Conservation (phyloP, 2,888 invertebrate genomes). For the Trisateles emortualis region DNA sequence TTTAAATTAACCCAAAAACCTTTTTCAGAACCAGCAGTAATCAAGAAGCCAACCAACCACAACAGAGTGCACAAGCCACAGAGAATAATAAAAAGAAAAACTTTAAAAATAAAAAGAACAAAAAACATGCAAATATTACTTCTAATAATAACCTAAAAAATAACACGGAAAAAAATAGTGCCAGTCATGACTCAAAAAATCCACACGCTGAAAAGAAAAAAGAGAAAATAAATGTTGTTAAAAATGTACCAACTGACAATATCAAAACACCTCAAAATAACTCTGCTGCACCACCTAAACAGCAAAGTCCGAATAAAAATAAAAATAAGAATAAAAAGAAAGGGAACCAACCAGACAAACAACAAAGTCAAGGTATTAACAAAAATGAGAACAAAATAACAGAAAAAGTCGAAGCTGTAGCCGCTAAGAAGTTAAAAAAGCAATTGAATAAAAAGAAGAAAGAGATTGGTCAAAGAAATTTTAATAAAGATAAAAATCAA, state of each 20-base stretch:
- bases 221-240: conserved; percentile 5
- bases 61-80: conserved; percentile 6
- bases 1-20: background rate
- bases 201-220: conserved; percentile 40
- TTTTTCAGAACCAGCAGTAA: conserved; percentile 25
- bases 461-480: conserved; percentile 69
- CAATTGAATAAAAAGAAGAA: conserved; percentile 72
- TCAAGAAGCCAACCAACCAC: conserved; percentile 7
- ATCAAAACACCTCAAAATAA: conserved; percentile 24
- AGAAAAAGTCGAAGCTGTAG: conserved; percentile 60
- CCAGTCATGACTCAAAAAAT: conserved; percentile 21
- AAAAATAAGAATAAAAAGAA: conserved; percentile 57
- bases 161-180: conserved; percentile 12
- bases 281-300: conserved; percentile 20
- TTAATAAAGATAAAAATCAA: conserved; percentile 50
- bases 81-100: conserved; percentile 49
- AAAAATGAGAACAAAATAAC: conserved; percentile 61
- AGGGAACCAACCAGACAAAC: conserved; percentile 22
- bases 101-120: conserved; percentile 57
- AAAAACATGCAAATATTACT: conserved; percentile 35
- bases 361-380: conserved; percentile 24
- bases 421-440: conserved; percentile 72
- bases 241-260: conserved; percentile 34
- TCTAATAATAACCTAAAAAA: conserved; percentile 15
- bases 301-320: conserved; percentile 51